phyloP scores from a whole-genome alignment of 2,113 vertebrate species.

The Circaetus gallicus region DNA sequence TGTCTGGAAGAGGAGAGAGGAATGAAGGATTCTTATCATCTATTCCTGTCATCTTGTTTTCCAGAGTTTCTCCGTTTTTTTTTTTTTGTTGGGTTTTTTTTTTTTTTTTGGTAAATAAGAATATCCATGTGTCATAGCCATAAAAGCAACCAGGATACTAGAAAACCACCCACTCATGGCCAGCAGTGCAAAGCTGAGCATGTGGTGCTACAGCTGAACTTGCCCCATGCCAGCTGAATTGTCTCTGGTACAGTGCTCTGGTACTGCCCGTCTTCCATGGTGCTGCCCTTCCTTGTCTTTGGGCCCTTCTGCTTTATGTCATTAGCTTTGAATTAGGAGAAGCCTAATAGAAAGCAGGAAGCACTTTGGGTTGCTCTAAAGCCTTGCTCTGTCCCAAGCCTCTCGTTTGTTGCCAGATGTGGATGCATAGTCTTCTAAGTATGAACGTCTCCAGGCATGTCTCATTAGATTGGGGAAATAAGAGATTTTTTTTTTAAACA shows the following conservation, averaged over 20 bases:
- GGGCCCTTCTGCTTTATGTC: background rate
- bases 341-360: background rate
- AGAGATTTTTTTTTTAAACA: background rate
- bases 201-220: background rate
- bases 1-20: background rate
- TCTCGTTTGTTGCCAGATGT: background rate
- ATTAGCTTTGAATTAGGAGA: background rate
- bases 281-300: background rate
- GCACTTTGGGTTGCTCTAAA: background rate
- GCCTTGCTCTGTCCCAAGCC: background rate
- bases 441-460: background rate
- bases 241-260: background rate
- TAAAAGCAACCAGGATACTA: background rate
- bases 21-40: background rate
- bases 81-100: background rate
- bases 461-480: background rate
- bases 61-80: background rate
- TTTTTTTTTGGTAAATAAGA: background rate
- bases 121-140: background rate
- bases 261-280: rapidly evolving
- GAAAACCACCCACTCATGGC: background rate
- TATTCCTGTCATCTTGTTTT: background rate
- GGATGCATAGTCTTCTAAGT: background rate
- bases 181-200: background rate
- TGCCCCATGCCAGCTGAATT: rapidly evolving